Evolutionary conservation across 1,140 invertebrate genomes (phyloP).

Genomic region (Ceratoteleas bidentatus): DNA sequence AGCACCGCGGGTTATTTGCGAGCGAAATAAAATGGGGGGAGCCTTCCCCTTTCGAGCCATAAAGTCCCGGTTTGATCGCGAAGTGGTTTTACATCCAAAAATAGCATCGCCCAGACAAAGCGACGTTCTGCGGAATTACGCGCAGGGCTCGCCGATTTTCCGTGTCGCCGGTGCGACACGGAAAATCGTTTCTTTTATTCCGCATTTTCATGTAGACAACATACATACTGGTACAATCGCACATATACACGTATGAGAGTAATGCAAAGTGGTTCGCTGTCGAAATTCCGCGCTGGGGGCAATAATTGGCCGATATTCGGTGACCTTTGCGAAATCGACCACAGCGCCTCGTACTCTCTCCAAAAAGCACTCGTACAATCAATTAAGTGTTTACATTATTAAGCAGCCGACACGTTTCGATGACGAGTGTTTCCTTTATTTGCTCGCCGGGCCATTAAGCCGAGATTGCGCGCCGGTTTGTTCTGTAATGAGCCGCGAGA

Average conservation of each 20-base stretch:
- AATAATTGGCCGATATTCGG: constrained; percentile 1
- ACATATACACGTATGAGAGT: background rate
- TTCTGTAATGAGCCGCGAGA: constrained; percentile 34
- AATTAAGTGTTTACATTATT: constrained; percentile 43
- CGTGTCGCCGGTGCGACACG: background rate
- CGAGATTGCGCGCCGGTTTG: constrained; percentile 14
- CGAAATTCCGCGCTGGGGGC: background rate
- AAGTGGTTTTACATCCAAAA: background rate
- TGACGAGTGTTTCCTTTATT: constrained; percentile 35
- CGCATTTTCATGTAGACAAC: background rate
- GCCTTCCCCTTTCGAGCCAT: no score
- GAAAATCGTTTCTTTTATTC: background rate
- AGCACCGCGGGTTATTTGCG: background rate
- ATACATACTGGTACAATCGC: background rate
- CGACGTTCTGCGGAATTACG: background rate
- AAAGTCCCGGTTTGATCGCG: background rate
- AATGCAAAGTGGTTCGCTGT: background rate
- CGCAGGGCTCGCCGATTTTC: background rate
- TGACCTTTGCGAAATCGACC: constrained; percentile 47
- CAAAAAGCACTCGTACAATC: constrained; percentile 39
- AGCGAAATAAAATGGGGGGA: background rate
- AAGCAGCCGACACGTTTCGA: constrained; percentile 34
- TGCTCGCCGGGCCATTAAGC: constrained; percentile 8
- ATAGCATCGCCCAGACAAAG: constrained; percentile 3
- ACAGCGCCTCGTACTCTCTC: constrained; percentile 29